Evolutionary conservation across 2,888 invertebrate species (phyloP).

Genomic region (Harpagoxenus sublaevis): DNA sequence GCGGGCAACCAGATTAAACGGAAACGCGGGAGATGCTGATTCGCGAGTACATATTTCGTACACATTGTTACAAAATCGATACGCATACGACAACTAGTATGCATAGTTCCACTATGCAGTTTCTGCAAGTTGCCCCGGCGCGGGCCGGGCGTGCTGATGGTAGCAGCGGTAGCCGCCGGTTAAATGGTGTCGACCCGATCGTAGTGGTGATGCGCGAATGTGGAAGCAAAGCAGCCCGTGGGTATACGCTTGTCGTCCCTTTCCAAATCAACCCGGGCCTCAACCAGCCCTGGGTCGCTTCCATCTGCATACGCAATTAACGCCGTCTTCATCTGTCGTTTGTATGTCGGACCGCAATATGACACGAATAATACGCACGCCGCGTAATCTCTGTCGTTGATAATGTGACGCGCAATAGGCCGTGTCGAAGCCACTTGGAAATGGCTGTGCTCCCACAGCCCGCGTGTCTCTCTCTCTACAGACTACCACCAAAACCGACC

Average conservation of each 20-base stretch:
- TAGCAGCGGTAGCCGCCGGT: conserved; percentile 12
- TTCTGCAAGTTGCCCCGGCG: conserved; percentile 53
- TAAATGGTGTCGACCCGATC: conserved; percentile 18
- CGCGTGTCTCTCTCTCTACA: conserved; percentile 26
- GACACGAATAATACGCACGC: conserved; percentile 62
- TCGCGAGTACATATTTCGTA: conserved; percentile 54
- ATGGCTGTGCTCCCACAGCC: conserved; percentile 49
- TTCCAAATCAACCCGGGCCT: conserved; percentile 14
- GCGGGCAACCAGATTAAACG: conserved; percentile 25
- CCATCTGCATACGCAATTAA: conserved; percentile 7
- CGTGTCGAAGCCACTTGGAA: conserved; percentile 63
- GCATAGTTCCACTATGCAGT: conserved; percentile 23
- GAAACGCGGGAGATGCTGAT: conserved; percentile 27
- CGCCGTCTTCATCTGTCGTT: conserved; percentile 46
- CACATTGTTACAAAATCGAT: conserved; percentile 63
- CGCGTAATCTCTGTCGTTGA: conserved; percentile 68
- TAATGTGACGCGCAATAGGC: conserved; percentile 63
- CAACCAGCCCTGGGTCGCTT: not conserved
- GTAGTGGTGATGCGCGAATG: conserved; percentile 12
- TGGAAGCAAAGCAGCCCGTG: conserved; percentile 43
- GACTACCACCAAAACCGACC: conserved; percentile 24
- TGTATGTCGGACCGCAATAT: conserved; percentile 49
- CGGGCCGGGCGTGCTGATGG: not conserved
- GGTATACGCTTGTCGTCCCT: conserved; percentile 31
- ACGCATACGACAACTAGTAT: conserved; percentile 41